A percentile compares a stretch with the other conserved stretches of the same genome.
phyloP scores from a whole-genome alignment of 1,140 invertebrate genomes.

The Diorhabda elongata region DNA sequence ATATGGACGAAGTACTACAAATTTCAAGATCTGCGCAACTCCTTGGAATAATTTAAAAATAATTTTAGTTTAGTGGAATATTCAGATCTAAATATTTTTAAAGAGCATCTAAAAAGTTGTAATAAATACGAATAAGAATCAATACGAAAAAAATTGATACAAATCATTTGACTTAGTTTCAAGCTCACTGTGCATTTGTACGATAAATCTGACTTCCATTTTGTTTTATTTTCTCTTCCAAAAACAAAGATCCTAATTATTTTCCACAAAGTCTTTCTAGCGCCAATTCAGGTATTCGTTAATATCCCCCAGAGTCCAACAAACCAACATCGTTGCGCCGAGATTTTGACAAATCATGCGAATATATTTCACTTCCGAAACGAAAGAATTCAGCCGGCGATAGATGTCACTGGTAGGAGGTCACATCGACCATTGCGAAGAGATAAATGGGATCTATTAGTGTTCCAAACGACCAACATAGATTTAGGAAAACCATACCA shows the following conservation, averaged over 20 bases:
- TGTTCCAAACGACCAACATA: slow-evolving; percentile 25
- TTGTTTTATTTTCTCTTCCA: too few species aligned
- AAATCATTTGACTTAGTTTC: too few species aligned
- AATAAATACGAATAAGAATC: too few species aligned
- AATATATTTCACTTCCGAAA: neutral
- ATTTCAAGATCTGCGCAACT: too few species aligned
- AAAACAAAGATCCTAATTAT: neutral
- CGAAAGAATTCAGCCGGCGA: neutral
- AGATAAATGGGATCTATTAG: slow-evolving; percentile 19
- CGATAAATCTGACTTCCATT: too few species aligned
- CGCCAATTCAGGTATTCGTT: neutral
- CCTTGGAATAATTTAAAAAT: too few species aligned
- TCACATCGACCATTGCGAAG: neutral
- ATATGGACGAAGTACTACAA: too few species aligned
- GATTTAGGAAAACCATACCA: slow-evolving; percentile 15
- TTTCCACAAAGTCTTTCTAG: neutral
- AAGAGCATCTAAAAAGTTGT: too few species aligned
- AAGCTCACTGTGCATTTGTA: too few species aligned
- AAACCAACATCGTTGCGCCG: neutral
- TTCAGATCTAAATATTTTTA: too few species aligned
- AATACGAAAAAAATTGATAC: too few species aligned
- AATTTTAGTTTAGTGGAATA: too few species aligned
- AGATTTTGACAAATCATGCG: neutral
- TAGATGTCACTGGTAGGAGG: neutral
- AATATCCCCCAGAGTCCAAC: neutral